Evolutionary conservation across 2,113 vertebrate species (phyloP).

Genomic region (Canis aureus): DNA sequence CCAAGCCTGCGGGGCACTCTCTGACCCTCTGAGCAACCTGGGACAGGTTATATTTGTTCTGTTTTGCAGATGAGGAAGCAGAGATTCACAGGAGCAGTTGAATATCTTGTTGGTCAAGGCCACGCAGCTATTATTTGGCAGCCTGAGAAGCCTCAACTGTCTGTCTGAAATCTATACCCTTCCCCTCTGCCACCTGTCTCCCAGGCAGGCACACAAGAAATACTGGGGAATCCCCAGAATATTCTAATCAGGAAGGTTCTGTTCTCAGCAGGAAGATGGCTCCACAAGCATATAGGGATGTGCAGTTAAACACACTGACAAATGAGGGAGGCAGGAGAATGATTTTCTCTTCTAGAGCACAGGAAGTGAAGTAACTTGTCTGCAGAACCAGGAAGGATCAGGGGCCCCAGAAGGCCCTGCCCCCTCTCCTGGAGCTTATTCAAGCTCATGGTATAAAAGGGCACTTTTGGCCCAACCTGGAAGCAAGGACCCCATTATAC

Average conservation of each 20-base stretch:
- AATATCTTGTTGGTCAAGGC: not conserved
- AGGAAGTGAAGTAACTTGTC: not conserved
- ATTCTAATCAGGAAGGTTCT: not conserved
- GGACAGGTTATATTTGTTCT: not conserved
- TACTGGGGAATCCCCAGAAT: not conserved
- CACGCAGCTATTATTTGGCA: not conserved
- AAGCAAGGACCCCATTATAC: not conserved
- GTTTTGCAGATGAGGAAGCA: not conserved
- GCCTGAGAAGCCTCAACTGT: not conserved
- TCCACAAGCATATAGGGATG: not conserved
- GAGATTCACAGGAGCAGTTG: not conserved
- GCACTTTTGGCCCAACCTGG: fast-evolving
- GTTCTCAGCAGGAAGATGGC: not conserved
- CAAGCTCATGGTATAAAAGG: fast-evolving
- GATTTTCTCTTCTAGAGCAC: not conserved
- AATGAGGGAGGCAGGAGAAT: not conserved
- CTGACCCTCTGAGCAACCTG: not conserved
- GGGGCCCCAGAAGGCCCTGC: not conserved
- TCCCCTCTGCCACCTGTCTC: not conserved
- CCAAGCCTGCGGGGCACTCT: not conserved
- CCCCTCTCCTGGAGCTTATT: not conserved
- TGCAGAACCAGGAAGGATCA: not conserved
- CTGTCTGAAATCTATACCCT: fast-evolving
- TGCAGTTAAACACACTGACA: not conserved
- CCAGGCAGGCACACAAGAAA: not conserved